A percentile compares a stretch with the other conserved stretches of the same genome.
Evolutionary conservation across 2,113 vertebrate genomes (phyloP).

Genomic region (Hemibagrus wyckioides): DNA sequence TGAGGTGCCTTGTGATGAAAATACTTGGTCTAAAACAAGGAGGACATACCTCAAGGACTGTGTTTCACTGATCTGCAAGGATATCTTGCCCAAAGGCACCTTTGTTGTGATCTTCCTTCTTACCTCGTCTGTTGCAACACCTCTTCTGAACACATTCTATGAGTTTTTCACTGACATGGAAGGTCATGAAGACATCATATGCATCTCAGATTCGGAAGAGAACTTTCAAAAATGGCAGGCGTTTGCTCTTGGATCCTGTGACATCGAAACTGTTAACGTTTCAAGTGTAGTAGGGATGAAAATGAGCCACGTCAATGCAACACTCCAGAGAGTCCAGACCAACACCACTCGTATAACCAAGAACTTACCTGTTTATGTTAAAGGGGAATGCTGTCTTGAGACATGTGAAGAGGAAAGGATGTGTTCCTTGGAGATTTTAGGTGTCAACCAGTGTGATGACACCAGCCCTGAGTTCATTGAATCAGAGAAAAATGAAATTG

Average conservation of each 20-base stretch:
- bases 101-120: conserved; percentile 80
- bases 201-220: conserved; percentile 74
- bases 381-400: conserved; percentile 69
- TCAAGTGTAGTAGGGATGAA: conserved; percentile 79
- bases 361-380: conserved; percentile 69
- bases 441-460: conserved; percentile 73
- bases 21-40: conserved; percentile 77
- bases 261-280: conserved; percentile 61
- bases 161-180: conserved; percentile 82
- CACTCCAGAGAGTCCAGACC: conserved; percentile 69
- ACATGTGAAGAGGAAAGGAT: conserved; percentile 72
- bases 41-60: conserved; percentile 72
- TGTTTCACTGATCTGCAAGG: conserved; percentile 77
- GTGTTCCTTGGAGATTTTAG: conserved; percentile 77
- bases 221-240: conserved; percentile 72
- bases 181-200: conserved; percentile 76
- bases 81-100: conserved; percentile 72
- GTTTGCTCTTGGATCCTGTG: conserved; percentile 73
- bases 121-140: conserved; percentile 72
- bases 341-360: conserved; percentile 57
- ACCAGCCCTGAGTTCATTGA: conserved; percentile 59
- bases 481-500: conserved; percentile 66
- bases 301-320: conserved; percentile 77
- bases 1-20: conserved; percentile 74
- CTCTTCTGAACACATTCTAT: conserved; percentile 76